Percentiles rank a stretch among this genome's conserved stretches.
These are phyloP conservation scores for Andrena bucephala DNA, from an alignment of 2,888 invertebrate species.

Conservation along the genomic window DNA sequence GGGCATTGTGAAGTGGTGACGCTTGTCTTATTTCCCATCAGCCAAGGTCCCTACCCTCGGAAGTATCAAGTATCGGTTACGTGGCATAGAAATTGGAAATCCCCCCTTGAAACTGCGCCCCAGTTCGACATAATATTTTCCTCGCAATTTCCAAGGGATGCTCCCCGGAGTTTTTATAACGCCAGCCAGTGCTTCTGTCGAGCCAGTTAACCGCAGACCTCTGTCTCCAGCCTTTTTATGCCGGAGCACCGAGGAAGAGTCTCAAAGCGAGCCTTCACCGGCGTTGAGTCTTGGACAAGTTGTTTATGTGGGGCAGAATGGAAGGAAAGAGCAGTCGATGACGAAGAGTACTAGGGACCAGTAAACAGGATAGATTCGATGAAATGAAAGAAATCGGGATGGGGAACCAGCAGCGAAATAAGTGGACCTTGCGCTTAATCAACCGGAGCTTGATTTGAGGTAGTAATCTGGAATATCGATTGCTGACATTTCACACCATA, in stretches of 20 bases:
- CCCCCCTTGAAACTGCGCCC: slow-evolving; percentile 3
- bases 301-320: neutral
- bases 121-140: slow-evolving; percentile 10
- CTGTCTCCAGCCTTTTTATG: slow-evolving; percentile 8
- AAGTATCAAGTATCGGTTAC: neutral
- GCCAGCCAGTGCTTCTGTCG: neutral
- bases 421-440: no score
- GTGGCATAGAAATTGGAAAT: slow-evolving; percentile 7
- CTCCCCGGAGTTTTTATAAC: slow-evolving; percentile 1
- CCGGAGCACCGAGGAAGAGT: neutral
- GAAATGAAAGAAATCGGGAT: no score
- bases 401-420: no score
- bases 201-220: slow-evolving; percentile 12
- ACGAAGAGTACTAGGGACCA: neutral
- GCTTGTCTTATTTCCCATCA: neutral
- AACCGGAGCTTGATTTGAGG: no score
- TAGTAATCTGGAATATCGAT: no score
- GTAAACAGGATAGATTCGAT: neutral
- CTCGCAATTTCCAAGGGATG: neutral
- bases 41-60: neutral
- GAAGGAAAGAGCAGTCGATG: neutral
- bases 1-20: neutral
- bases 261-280: neutral
- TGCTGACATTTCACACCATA: no score
- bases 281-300: neutral